phyloP scores from a whole-genome alignment of 2,888 invertebrate genomes.

The Eulithis testata region DNA sequence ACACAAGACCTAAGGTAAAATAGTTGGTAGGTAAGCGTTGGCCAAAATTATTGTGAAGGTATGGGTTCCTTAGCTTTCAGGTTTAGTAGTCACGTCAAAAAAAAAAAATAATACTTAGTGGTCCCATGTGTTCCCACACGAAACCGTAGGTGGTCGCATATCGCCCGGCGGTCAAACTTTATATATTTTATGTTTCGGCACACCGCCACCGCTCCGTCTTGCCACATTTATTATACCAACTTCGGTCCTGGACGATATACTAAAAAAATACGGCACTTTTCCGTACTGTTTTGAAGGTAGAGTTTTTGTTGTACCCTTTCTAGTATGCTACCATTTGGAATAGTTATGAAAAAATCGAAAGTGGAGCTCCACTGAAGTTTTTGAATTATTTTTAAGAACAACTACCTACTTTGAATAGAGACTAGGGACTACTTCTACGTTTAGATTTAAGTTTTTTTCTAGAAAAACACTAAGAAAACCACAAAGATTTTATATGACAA shows the following conservation, averaged over 20 bases:
- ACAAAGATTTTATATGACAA: no score
- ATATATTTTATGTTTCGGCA: slow-evolving; percentile 77
- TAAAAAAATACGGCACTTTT: slow-evolving; percentile 45
- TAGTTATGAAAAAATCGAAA: neutral
- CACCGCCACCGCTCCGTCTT: slow-evolving; percentile 61
- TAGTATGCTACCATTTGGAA: neutral
- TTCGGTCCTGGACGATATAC: slow-evolving; percentile 42
- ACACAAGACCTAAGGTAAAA: no score
- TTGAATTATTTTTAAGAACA: no score
- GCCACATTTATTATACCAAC: slow-evolving; percentile 73
- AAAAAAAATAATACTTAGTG: neutral
- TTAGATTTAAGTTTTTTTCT: no score
- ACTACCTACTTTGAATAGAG: no score
- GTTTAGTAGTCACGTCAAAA: no score
- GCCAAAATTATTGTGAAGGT: no score
- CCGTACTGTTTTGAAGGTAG: slow-evolving; percentile 34
- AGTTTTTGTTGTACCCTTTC: slow-evolving; percentile 16
- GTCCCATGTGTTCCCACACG: slow-evolving; percentile 57
- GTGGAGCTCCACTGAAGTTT: neutral
- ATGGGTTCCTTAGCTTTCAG: no score
- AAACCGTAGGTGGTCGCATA: slow-evolving; percentile 65
- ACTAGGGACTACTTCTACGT: no score
- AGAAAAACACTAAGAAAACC: no score
- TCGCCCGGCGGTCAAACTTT: slow-evolving; percentile 77
- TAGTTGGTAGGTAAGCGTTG: no score